Evolutionary conservation across 2,113 vertebrate genomes (phyloP).

Genomic region (Aegithalos caudatus): DNA sequence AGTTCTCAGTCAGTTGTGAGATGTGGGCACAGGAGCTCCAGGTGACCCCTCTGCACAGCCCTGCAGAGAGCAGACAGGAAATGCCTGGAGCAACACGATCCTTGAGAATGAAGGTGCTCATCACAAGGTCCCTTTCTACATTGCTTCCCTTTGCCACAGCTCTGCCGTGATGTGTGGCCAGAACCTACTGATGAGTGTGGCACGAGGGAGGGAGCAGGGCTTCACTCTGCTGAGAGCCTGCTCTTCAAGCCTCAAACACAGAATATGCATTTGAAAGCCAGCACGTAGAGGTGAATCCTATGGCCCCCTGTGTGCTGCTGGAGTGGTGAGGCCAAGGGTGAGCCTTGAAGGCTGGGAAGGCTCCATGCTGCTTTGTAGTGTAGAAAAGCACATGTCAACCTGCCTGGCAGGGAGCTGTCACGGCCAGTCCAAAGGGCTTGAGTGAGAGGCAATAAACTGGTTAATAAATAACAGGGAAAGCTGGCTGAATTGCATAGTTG

Average conservation of each 20-base stretch:
- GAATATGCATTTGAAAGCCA: background rate
- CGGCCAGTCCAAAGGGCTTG: constrained; percentile 15
- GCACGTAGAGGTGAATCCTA: background rate
- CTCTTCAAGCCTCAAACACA: background rate
- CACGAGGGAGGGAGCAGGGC: accelerated
- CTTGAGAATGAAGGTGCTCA: background rate
- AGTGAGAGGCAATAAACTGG: background rate
- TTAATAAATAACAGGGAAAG: constrained; percentile 50
- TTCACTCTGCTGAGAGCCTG: background rate
- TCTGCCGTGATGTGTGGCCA: background rate
- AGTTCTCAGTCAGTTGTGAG: background rate
- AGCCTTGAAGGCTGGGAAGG: background rate
- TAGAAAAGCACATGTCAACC: background rate
- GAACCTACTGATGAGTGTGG: background rate
- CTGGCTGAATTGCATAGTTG: background rate
- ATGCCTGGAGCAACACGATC: accelerated
- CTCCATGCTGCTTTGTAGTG: background rate
- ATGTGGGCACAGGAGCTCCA: background rate
- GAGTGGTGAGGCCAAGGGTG: accelerated
- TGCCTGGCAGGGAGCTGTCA: background rate
- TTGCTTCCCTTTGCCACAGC: background rate
- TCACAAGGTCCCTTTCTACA: background rate
- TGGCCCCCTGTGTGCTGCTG: background rate
- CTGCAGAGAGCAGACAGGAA: background rate
- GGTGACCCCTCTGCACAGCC: too few relatives aligned